Evolutionary conservation across 1,140 invertebrate species (phyloP), one percentile per base, ranked within the genome.

Genomic region (Eueides isabella): DNA sequence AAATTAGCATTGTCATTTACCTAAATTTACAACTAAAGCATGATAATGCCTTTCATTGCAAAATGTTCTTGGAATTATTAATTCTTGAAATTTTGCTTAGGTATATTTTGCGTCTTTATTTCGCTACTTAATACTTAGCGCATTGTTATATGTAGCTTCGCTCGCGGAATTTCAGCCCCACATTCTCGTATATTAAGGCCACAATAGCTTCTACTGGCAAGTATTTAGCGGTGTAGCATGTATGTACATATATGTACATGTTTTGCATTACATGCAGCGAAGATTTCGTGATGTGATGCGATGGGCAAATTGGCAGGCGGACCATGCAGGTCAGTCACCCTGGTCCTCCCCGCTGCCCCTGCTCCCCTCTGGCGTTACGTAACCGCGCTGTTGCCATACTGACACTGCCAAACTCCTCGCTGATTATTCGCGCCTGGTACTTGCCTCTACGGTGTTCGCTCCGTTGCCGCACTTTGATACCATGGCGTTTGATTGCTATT

Each of bases 271-370:
- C 79, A 81, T 86, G 85, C 85, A 86, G 80, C 75, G 78, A 78
- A 84, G 85, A 89, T 90, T 89, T 90, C 80, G 86, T 85, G 82
- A 85, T 90, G 84, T 86, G 85, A 84, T 85, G 85, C 85, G 86
- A 84, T 87, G 86, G 82, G 83, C 85, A 86, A 92, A 92, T 90
- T 92, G 90, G 90, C 90, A 92, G 85, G 79, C 85, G 81, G 87
- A 86, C 84, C 87, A 86, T 85, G 77, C 86, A 81, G 88, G 88
- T 92, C 89, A 88, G 64, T 89, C 76, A 90, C 86, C 90, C 82
- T 75, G 48, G 65, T 63, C 70, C 35, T 16, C 14, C 4, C 35
- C 35, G 33, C 12, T n/a, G n/a, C 0, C 35, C 14, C 14, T 5
- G 14, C 35, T 38, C 63, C 83, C 80, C 75, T 65, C 72, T 76